These are phyloP conservation scores for Acleris emargana DNA, from an alignment of 2,888 invertebrate species.

Conservation along the genomic window DNA sequence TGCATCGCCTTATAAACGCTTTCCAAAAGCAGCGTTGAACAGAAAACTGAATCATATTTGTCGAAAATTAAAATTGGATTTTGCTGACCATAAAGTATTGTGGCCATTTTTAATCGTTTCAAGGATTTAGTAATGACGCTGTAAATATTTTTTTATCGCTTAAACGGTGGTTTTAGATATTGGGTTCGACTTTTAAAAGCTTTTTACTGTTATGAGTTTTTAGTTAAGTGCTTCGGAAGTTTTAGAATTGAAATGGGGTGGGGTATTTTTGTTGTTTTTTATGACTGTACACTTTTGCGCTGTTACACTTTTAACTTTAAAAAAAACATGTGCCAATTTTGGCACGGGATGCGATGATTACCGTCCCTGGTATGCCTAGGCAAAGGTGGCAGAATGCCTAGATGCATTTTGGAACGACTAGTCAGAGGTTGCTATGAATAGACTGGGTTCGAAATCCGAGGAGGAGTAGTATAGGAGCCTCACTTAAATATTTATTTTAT, in stretches of 20 bases:
- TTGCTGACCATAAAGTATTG: not conserved
- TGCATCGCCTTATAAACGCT: constrained; percentile 23
- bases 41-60: not conserved
- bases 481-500: too few species aligned
- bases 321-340: too few species aligned
- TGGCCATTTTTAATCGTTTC: constrained; percentile 24
- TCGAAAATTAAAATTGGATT: not conserved
- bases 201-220: constrained; percentile 6
- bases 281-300: too few species aligned
- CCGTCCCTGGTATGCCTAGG: too few species aligned
- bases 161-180: constrained; percentile 20
- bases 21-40: not conserved
- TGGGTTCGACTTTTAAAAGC: constrained; percentile 12
- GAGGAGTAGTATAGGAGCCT: too few species aligned
- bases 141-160: constrained; percentile 25
- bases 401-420: too few species aligned
- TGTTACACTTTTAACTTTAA: too few species aligned
- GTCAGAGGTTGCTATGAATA: too few species aligned
- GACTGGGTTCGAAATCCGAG: too few species aligned
- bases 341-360: too few species aligned
- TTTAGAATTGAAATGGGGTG: constrained; percentile 1
- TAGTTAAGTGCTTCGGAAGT: constrained; percentile 5
- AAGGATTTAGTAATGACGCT: constrained; percentile 19
- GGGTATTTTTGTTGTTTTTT: too few species aligned
- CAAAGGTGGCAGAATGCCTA: too few species aligned